phyloP scores from a whole-genome alignment of 2,888 invertebrate genomes.

The Drosophila atripex region DNA sequence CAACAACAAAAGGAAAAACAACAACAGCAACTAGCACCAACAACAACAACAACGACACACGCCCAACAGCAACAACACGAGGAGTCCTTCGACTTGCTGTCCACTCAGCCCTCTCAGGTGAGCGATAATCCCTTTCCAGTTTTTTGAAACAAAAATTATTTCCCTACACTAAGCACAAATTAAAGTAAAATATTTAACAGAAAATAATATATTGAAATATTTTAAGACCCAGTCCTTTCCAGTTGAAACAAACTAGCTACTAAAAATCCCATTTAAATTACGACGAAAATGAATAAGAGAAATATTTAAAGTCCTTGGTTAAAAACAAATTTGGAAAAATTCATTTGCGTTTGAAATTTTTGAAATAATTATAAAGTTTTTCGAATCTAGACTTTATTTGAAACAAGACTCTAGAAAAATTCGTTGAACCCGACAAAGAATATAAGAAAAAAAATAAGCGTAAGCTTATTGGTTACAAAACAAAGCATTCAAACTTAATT shows the following conservation, averaged over 20 bases:
- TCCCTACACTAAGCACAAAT: not conserved
- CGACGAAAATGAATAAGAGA: not conserved
- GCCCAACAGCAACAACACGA: slow-evolving; percentile 46
- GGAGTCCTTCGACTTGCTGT: slow-evolving; percentile 57
- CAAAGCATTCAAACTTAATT: too few species aligned
- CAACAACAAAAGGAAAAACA: slow-evolving; percentile 61
- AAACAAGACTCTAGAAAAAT: too few species aligned
- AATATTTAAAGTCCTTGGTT: not conserved
- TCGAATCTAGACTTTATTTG: too few species aligned
- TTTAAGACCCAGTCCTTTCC: too few species aligned
- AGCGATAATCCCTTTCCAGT: slow-evolving; percentile 43
- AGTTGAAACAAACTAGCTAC: too few species aligned
- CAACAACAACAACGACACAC: slow-evolving; percentile 27
- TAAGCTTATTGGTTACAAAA: too few species aligned
- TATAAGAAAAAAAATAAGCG: too few species aligned
- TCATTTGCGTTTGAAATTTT: too few species aligned
- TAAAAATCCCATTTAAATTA: not conserved
- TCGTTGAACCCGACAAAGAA: too few species aligned
- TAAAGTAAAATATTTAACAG: not conserved
- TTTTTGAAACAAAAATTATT: too few species aligned
- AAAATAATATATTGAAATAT: not conserved
- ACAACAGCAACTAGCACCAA: slow-evolving; percentile 41
- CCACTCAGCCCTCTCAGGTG: slow-evolving; percentile 70
- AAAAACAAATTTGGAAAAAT: not conserved
- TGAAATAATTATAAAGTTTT: too few species aligned